Evolutionary conservation across 2,797 vertebrate genomes (phyloP).

Genomic region (Tragopan temminckii): DNA sequence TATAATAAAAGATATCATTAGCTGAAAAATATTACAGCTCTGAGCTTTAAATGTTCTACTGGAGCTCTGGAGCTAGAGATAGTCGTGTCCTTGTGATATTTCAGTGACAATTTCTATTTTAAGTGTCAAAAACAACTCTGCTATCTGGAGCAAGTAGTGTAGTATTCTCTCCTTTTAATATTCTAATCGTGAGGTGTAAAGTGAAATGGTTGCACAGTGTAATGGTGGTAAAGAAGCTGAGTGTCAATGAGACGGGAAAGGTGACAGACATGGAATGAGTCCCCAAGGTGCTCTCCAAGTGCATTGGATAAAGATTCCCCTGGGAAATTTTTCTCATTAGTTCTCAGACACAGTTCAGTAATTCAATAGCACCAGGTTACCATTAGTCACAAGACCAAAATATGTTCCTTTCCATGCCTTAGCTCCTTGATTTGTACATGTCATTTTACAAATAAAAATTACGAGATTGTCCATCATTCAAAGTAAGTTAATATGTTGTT

Average conservation of each 20-base stretch:
- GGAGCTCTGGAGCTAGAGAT: conserved; percentile 69
- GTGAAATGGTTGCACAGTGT: conserved; percentile 93
- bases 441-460: conserved; percentile 78
- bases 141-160: conserved; percentile 77
- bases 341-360: conserved; percentile 97
- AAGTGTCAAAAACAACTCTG: conserved; percentile 86
- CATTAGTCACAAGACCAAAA: conserved; percentile 90
- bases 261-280: conserved; percentile 94
- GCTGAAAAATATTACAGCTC: conserved; percentile 74
- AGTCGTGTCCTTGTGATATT: conserved; percentile 82
- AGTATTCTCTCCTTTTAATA: conserved; percentile 87
- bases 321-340: conserved; percentile 98
- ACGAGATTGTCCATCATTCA: conserved; percentile 72
- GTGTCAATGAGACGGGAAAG: conserved; percentile 93
- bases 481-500: conserved; percentile 73
- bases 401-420: conserved; percentile 85
- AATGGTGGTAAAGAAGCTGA: conserved; percentile 92
- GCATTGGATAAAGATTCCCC: conserved; percentile 96
- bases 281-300: conserved; percentile 94
- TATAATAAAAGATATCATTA: conserved; percentile 66
- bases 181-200: conserved; percentile 99
- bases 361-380: conserved; percentile 95
- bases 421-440: conserved; percentile 85
- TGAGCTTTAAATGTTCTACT: conserved; percentile 71
- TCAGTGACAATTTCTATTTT: conserved; percentile 86